Percentiles rank a stretch among this genome's conserved stretches.
Evolutionary conservation across 2,888 invertebrate species (phyloP).

Genomic region (Mongoloraphidia duomilia): DNA sequence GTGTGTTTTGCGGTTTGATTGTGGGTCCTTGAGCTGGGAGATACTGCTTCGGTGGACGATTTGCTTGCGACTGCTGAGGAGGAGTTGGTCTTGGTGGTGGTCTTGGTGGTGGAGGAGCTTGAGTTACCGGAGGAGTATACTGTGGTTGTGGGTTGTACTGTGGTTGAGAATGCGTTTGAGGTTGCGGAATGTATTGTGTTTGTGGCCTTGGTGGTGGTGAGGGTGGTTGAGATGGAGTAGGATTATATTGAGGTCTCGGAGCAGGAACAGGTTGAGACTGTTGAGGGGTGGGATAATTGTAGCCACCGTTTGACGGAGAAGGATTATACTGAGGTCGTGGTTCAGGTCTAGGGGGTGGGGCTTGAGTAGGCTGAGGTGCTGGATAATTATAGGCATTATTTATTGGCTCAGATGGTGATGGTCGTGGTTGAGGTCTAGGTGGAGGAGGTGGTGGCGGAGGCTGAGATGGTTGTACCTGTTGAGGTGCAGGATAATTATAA

Average conservation of each 20-base stretch:
- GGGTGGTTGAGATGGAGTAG: no score
- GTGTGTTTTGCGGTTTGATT: no score
- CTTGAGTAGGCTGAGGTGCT: not conserved
- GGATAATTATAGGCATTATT: not conserved
- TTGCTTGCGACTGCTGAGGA: not conserved
- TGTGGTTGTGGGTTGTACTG: no score
- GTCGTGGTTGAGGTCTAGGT: not conserved
- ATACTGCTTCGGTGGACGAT: not conserved
- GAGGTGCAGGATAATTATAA: not conserved
- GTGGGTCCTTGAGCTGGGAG: not conserved
- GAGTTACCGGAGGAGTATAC: no score
- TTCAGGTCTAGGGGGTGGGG: not conserved
- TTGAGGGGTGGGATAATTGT: not conserved
- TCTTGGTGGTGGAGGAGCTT: no score
- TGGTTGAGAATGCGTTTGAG: no score
- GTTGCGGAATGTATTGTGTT: not conserved
- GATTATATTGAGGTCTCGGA: no score
- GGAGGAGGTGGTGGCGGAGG: not conserved
- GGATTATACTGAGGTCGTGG: no score
- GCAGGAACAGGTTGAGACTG: not conserved
- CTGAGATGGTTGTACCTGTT: not conserved
- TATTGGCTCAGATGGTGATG: not conserved
- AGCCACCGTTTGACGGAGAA: not conserved
- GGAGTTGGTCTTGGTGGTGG: conserved; percentile 1
- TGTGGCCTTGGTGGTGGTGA: not conserved